Base-by-base conservation (phyloP, 1,140 invertebrate genomes). In the Grapholita molesta region DNA sequence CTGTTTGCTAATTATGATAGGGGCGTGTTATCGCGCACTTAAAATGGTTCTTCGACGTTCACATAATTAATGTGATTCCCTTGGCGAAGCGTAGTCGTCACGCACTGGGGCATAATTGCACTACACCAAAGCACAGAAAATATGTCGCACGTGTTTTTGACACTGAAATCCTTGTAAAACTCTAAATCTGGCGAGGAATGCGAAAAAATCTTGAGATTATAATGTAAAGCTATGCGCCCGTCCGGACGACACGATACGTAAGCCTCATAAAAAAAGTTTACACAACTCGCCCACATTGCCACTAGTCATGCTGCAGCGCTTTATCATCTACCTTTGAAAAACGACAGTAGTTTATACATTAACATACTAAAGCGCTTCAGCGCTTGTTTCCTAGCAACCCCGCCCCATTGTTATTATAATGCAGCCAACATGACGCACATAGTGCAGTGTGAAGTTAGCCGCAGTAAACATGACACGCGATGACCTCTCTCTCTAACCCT, bases 401-500 rank as follows among this genome's bases (percentile, higher is more conserved):
- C 79, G 77, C 72, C 82, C 85, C 79, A 90, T 90, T 90, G 88
- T 90, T 90, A 88, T 90, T 88, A 89, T 88, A 90, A 88, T 90
- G 86, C 83, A 84, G 86, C 85, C 88, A 90, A 90, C 88, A 87
- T 90, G 77, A 88, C 85, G 82, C 77, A 80, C 75, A 48, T 65
- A 84, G 69, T 77, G 67, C 72, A 77, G 66, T 73, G 79, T 85
- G 86, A 90, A 88, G 78, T 76, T 83, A 79, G 77, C 67, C 12
- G 48, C 72, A 71, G 66, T 53, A 68, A 66, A 64, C 9, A 11
- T 64, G 28, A 64, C 61, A 64, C 61, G 61, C 30, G n/a, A 64
- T 8, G 61, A 6, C 7, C 28, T 64, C 61, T 64, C 61, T 18
- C 28, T 64, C 32, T 30, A 18, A 18, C 30, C 8, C 15, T 30